Evolutionary conservation across 2,113 vertebrate species (phyloP).

Genomic region (Eleginops maclovinus): DNA sequence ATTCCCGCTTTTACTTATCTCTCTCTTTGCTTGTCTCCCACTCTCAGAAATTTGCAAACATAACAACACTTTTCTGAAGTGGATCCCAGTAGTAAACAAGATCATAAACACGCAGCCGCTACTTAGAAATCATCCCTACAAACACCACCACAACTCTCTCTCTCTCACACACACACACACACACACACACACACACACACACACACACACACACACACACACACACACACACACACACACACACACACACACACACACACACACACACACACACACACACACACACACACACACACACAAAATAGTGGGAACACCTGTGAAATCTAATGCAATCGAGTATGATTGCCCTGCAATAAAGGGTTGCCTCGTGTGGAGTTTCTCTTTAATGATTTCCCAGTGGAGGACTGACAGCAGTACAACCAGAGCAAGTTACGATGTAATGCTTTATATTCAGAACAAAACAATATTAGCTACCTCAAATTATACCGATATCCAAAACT

Average conservation of each 20-base stretch:
- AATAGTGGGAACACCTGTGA: slow-evolving; percentile 65
- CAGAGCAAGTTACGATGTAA: not conserved
- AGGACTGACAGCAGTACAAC: slow-evolving; percentile 2
- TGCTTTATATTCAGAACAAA: not conserved
- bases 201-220: too few relatives aligned
- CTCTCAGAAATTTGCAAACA: slow-evolving; percentile 66
- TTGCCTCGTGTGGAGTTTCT: slow-evolving; percentile 12
- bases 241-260: slow-evolving; percentile 16
- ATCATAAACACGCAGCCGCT: slow-evolving; percentile 53
- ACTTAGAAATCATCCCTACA: slow-evolving; percentile 44
- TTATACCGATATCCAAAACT: not conserved
- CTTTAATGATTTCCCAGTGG: not conserved
- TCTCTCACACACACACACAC: too few relatives aligned
- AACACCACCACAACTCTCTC: too few relatives aligned
- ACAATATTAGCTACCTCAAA: not conserved
- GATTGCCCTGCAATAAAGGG: slow-evolving; percentile 49
- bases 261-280: slow-evolving; percentile 17
- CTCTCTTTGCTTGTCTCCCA: slow-evolving; percentile 53
- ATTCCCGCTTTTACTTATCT: slow-evolving; percentile 60
- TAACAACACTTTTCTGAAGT: slow-evolving; percentile 67
- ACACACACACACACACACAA: slow-evolving; percentile 33
- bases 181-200: too few relatives aligned
- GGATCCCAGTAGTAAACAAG: slow-evolving; percentile 66
- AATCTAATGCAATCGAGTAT: slow-evolving; percentile 70
- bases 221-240: slow-evolving; percentile 2